phyloP scores from a whole-genome alignment of 2,888 invertebrate genomes.

The Craniophora ligustri region DNA sequence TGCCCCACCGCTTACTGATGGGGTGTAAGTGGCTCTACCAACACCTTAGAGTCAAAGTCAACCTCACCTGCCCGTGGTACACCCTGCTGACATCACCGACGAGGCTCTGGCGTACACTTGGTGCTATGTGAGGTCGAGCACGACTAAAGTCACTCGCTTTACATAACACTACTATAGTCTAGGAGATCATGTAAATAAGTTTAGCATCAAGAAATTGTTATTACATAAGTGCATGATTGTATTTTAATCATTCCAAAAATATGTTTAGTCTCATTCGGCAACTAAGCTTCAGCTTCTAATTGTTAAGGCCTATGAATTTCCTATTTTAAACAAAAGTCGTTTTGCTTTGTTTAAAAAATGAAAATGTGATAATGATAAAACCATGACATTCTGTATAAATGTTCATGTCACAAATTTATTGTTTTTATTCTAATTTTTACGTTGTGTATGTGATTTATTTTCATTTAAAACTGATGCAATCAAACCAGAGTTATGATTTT shows the following conservation, averaged over 20 bases:
- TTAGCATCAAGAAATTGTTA: no score
- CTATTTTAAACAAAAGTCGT: slow-evolving; percentile 21
- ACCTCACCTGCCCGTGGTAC: no score
- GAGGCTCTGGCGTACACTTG: no score
- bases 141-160: no score
- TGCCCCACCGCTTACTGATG: no score
- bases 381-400: slow-evolving; percentile 59
- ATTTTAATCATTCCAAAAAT: slow-evolving; percentile 57
- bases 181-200: no score
- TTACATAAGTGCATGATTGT: no score
- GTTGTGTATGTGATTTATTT: slow-evolving; percentile 52
- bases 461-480: slow-evolving; percentile 59
- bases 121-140: no score
- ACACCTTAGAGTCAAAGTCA: no score
- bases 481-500: slow-evolving; percentile 60
- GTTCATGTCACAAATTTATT: slow-evolving; percentile 57
- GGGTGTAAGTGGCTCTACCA: no score
- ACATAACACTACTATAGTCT: no score
- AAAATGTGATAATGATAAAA: slow-evolving; percentile 57
- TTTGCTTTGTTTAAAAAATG: slow-evolving; percentile 32
- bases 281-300: slow-evolving; percentile 39
- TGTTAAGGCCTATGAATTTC: slow-evolving; percentile 44
- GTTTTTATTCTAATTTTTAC: slow-evolving; percentile 48
- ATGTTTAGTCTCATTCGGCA: slow-evolving; percentile 31
- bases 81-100: no score